A percentile compares a stretch with the other conserved stretches of the same genome.
phyloP scores from a whole-genome alignment of 2,113 vertebrate species.

The Eurystomus gularis region DNA sequence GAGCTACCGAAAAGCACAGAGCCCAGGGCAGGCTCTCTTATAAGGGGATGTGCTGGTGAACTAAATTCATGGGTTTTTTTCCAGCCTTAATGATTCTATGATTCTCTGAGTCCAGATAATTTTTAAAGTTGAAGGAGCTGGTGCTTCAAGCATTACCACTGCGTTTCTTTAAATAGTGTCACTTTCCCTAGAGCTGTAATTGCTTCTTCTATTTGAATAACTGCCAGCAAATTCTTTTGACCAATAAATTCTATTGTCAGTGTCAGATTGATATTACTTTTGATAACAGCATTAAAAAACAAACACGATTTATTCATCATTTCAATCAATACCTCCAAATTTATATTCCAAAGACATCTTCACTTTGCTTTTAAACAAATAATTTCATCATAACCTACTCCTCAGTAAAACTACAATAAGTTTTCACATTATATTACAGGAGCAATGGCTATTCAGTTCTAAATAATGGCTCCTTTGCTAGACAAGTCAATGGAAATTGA shows the following conservation, averaged over 20 bases:
- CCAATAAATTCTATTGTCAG: conserved; percentile 17
- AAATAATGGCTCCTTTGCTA: conserved; percentile 78
- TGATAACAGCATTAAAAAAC: conserved; percentile 58
- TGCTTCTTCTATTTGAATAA: conserved; percentile 50
- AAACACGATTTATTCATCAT: conserved; percentile 36
- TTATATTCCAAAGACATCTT: conserved; percentile 66
- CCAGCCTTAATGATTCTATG: background rate
- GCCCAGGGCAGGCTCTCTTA: background rate
- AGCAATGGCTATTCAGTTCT: conserved; percentile 72
- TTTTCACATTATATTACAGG: conserved; percentile 78
- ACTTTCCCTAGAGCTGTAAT: conserved; percentile 8
- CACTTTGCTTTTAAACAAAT: conserved; percentile 76
- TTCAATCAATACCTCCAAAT: conserved; percentile 64
- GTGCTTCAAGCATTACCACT: conserved; percentile 4
- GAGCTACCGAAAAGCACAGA: conserved; percentile 43
- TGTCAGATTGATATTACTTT: conserved; percentile 46
- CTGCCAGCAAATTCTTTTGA: conserved; percentile 7
- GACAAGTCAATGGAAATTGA: conserved; percentile 83
- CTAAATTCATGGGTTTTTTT: background rate
- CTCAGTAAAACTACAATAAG: conserved; percentile 75
- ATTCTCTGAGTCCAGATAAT: conserved; percentile 24
- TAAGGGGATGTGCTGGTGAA: conserved; percentile 7
- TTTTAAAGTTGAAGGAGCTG: conserved; percentile 51
- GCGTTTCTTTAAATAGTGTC: conserved; percentile 33
- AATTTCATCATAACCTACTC: conserved; percentile 78